phyloP scores from a whole-genome alignment of 2,888 invertebrate genomes.

The Pseudolycoriella hygida region DNA sequence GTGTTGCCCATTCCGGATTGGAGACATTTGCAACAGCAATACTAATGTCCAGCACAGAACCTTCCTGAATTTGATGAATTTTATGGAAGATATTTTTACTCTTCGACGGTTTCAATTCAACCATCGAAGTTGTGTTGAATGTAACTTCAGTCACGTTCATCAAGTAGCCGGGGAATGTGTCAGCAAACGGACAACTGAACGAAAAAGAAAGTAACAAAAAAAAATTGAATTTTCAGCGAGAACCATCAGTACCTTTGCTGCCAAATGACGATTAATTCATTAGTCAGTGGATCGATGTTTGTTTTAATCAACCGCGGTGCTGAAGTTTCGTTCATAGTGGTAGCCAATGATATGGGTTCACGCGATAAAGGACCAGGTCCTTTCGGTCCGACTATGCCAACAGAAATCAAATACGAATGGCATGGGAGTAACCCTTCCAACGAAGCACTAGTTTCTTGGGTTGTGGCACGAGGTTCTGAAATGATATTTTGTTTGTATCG shows the following conservation, averaged over 20 bases:
- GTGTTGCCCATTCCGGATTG: constrained; percentile 25
- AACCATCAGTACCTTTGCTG: constrained; percentile 25
- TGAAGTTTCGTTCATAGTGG: constrained; percentile 44
- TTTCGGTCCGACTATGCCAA: constrained; percentile 43
- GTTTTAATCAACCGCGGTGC: constrained; percentile 50
- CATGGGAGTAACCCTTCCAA: constrained; percentile 51
- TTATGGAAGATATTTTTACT: constrained; percentile 33
- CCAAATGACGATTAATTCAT: constrained; percentile 47
- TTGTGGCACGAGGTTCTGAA: constrained; percentile 31
- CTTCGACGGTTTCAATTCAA: constrained; percentile 32
- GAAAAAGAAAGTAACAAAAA: no score
- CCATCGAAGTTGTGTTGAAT: constrained; percentile 27
- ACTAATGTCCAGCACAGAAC: constrained; percentile 34
- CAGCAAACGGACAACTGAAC: constrained; percentile 37
- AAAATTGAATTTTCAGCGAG: no score
- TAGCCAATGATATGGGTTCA: constrained; percentile 34
- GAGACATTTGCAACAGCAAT: constrained; percentile 23
- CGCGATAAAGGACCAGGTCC: constrained; percentile 47
- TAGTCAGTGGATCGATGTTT: constrained; percentile 21
- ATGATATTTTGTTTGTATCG: no score
- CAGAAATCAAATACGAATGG: constrained; percentile 52
- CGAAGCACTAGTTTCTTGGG: constrained; percentile 34
- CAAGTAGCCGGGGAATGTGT: constrained; percentile 21
- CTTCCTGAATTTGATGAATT: constrained; percentile 34
- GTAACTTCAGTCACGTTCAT: constrained; percentile 33